A percentile compares a stretch with the other conserved stretches of the same genome.
Conservation (phyloP, 2,797 vertebrate genomes). For the Sebastes cheni region DNA sequence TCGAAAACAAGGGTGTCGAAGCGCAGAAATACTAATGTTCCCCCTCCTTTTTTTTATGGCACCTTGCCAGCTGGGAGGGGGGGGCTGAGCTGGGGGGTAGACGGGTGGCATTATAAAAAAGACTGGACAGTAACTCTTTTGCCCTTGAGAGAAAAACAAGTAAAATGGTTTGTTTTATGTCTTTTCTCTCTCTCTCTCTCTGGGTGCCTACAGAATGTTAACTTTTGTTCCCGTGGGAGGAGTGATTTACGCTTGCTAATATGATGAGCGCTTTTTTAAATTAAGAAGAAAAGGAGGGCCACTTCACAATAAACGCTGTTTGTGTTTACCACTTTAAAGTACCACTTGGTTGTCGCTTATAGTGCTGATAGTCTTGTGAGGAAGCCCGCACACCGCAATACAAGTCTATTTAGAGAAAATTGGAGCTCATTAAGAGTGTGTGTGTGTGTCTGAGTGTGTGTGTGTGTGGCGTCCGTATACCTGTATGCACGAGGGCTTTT, state of each 20-base stretch:
- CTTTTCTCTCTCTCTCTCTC: background rate
- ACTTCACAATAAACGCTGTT: constrained; percentile 49
- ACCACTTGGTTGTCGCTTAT: constrained; percentile 41
- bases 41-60: constrained; percentile 51
- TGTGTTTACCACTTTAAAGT: constrained; percentile 67
- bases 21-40: constrained; percentile 69
- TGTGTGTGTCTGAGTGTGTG: background rate
- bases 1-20: constrained; percentile 73
- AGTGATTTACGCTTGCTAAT: constrained; percentile 41
- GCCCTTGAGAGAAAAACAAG: constrained; percentile 69
- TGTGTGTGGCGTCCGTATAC: constrained; percentile 24
- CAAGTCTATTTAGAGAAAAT: constrained; percentile 64
- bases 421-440: constrained; percentile 57
- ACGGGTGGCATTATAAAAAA: constrained; percentile 37
- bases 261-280: constrained; percentile 45
- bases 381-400: constrained; percentile 30
- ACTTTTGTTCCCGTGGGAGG: constrained; percentile 30
- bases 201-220: constrained; percentile 33
- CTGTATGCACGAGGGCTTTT: constrained; percentile 50
- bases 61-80: constrained; percentile 39
- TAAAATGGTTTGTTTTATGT: constrained; percentile 44
- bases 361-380: constrained; percentile 43
- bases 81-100: background rate
- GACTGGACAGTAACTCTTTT: constrained; percentile 58
- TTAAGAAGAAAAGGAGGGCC: constrained; percentile 47